Percentiles rank a stretch among this genome's conserved stretches.
Conservation (phyloP, 2,888 invertebrate genomes). For the Bursaphelenchus okinawaensis region DNA sequence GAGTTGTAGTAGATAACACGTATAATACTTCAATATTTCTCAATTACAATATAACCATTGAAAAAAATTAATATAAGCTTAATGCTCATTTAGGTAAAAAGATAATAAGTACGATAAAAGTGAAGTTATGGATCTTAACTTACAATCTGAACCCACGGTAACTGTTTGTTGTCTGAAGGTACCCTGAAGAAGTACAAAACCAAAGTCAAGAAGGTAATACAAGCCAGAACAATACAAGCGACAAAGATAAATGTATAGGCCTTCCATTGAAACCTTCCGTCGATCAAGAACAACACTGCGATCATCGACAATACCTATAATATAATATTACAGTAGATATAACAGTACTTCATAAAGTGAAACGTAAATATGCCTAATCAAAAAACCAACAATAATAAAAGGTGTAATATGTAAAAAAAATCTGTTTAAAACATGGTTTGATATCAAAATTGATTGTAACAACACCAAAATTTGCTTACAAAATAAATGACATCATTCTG, state of each 20-base stretch:
- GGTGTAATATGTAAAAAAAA: too few relatives aligned
- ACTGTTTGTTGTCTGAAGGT: constrained; percentile 18
- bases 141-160: constrained; percentile 28
- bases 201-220: constrained; percentile 29
- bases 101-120: background rate
- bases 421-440: too few relatives aligned
- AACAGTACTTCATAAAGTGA: too few relatives aligned
- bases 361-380: constrained; percentile 3
- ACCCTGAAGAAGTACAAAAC: constrained; percentile 27
- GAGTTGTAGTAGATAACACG: too few relatives aligned
- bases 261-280: constrained; percentile 28
- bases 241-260: constrained; percentile 14
- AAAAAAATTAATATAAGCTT: too few relatives aligned
- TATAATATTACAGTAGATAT: too few relatives aligned
- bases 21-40: too few relatives aligned
- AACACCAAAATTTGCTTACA: too few relatives aligned
- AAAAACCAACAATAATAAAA: constrained; percentile 6
- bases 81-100: background rate
- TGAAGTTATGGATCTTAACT: background rate
- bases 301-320: too few relatives aligned
- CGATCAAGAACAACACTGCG: constrained; percentile 25
- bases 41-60: too few relatives aligned
- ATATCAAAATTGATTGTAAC: too few relatives aligned
- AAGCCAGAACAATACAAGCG: constrained; percentile 20
- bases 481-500: too few relatives aligned